These are phyloP conservation scores for Tragelaphus oryx DNA, from an alignment of 2,797 vertebrate species.

Conservation along the genomic window DNA sequence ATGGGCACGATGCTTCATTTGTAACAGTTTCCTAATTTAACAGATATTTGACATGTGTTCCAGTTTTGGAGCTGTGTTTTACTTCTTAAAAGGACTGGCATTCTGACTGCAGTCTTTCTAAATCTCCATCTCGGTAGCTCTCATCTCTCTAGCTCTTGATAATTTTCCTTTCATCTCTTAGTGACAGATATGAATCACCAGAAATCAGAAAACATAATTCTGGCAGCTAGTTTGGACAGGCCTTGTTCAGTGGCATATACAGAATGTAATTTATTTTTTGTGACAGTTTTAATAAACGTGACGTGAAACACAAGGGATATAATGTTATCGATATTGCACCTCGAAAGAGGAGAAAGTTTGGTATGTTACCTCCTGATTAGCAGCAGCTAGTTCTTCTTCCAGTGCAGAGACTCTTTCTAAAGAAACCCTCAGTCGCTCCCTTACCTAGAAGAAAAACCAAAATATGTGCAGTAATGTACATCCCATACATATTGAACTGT, in stretches of 20 bases:
- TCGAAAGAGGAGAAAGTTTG: constrained; percentile 78
- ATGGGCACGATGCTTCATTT: not conserved
- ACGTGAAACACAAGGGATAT: constrained; percentile 68
- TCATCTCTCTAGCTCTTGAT: constrained; percentile 27
- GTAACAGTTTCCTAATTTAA: not conserved
- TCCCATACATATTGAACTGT: constrained; percentile 71
- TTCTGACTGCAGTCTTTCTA: not conserved
- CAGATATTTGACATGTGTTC: constrained; percentile 27
- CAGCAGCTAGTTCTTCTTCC: constrained; percentile 98
- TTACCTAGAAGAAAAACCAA: constrained; percentile 89
- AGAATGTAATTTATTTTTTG: constrained; percentile 51
- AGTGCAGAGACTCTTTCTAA: constrained; percentile 98
- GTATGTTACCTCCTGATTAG: constrained; percentile 97
- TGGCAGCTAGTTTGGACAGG: constrained; percentile 41
- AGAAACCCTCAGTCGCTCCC: constrained; percentile 97
- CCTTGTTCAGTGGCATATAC: constrained; percentile 38
- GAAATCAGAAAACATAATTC: constrained; percentile 45
- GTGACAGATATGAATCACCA: constrained; percentile 43
- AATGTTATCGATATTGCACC: constrained; percentile 68
- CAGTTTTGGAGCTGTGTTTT: not conserved
- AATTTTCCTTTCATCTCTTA: constrained; percentile 36
- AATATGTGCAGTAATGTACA: constrained; percentile 80
- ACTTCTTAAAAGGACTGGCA: not conserved
- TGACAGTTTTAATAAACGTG: constrained; percentile 70
- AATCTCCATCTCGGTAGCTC: not conserved